phyloP scores from a whole-genome alignment of 2,797 vertebrate genomes.

The Siniperca obscura region DNA sequence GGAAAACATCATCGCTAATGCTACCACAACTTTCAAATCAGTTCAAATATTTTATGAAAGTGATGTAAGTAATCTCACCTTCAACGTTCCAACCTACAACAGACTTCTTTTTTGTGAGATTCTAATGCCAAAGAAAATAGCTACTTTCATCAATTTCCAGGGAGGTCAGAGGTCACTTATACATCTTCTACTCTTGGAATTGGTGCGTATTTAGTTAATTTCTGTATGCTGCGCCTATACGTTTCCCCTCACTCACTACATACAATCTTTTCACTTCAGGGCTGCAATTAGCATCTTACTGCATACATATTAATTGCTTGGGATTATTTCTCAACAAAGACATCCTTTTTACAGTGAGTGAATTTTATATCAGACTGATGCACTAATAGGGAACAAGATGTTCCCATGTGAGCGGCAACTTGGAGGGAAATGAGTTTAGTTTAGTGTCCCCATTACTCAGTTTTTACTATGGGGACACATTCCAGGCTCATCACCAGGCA shows the following conservation, averaged over 20 bases:
- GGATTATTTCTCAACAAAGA: constrained; percentile 22
- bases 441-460: constrained; percentile 34
- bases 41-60: constrained; percentile 5
- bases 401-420: constrained; percentile 24
- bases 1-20: not conserved
- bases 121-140: not conserved
- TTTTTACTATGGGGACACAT: constrained; percentile 47
- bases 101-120: not conserved
- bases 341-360: not conserved
- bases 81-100: not conserved
- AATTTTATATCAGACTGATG: not conserved
- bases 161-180: not conserved
- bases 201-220: not conserved
- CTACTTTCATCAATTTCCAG: not conserved
- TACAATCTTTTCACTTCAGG: not conserved
- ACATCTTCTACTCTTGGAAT: not conserved
- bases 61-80: too few relatives aligned
- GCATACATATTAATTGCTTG: constrained; percentile 9
- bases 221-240: not conserved
- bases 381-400: constrained; percentile 26
- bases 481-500: constrained; percentile 48
- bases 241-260: not conserved
- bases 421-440: constrained; percentile 45
- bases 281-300: not conserved
- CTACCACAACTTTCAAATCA: not conserved